phyloP scores from a whole-genome alignment of 2,113 vertebrate species.

The Calcarius ornatus region DNA sequence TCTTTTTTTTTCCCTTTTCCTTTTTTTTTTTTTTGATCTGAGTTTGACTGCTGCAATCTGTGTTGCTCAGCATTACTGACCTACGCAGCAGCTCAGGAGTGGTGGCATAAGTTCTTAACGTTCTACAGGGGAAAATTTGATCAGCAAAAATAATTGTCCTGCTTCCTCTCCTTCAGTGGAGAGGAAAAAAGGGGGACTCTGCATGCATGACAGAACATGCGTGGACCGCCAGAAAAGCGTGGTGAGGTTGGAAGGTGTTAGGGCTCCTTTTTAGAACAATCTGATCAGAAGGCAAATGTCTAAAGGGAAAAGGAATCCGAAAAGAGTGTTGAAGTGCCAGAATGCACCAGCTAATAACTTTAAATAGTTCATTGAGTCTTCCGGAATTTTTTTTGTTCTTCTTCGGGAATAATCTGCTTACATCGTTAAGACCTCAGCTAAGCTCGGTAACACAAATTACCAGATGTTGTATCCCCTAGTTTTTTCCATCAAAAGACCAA shows the following conservation, averaged over 20 bases:
- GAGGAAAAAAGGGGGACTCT: not conserved
- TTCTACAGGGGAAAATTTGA: constrained; percentile 77
- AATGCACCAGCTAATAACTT: constrained; percentile 79
- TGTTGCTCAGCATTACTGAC: not conserved
- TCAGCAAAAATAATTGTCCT: constrained; percentile 80
- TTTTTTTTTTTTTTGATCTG: not conserved
- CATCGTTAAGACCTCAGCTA: constrained; percentile 91
- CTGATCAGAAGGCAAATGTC: constrained; percentile 71
- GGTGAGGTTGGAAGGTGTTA: constrained; percentile 61
- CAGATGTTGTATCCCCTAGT: constrained; percentile 89
- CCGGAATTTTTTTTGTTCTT: constrained; percentile 82
- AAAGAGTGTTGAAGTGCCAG: constrained; percentile 73
- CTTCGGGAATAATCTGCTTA: constrained; percentile 94
- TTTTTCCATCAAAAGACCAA: constrained; percentile 83
- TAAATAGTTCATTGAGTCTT: constrained; percentile 84
- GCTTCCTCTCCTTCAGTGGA: constrained; percentile 41
- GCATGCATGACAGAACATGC: constrained; percentile 64
- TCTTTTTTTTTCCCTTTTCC: not conserved
- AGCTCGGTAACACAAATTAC: constrained; percentile 95
- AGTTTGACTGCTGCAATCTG: not conserved
- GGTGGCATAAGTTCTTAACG: constrained; percentile 61
- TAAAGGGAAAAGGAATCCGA: constrained; percentile 72
- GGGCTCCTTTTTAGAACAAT: constrained; percentile 72
- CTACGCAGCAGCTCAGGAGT: not conserved
- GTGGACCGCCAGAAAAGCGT: constrained; percentile 74